Base-by-base conservation (phyloP, 2,113 vertebrate genomes). In the Rhadina sibilatrix region DNA sequence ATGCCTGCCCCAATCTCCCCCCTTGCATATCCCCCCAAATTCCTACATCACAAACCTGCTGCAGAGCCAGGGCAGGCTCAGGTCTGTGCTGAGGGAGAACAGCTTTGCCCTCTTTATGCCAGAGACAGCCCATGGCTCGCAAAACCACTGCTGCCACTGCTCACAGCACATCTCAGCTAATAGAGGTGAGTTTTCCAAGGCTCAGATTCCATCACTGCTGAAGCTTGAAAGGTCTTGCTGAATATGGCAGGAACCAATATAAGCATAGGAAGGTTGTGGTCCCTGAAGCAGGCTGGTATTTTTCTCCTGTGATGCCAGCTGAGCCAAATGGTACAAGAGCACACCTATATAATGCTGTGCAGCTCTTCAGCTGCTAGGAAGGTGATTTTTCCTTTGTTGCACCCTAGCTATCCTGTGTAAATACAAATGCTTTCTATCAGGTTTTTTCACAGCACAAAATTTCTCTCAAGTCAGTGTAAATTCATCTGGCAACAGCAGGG, bases 71-170 rank as follows among this genome's bases (percentile, higher is more conserved):
- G 25, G 6, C 0, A 2, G n/a, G 37, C 44, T 59, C 22, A 6
- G 47, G 6, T 38, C 42, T n/a, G 11, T 1, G 4, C 35, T 10
- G 15, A 15, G 2, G 30, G 61, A 68, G 30, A 76, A 4, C 15
- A 0, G 2, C 7, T 27, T 56, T 1, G 0, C 20, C 22, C 3
- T 10, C 24, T 52, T 47, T 10, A 40, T 6, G 3, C 28, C 56
- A 40, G 19, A 65, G 28, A 8, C 10, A 42, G 31, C 12, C 25
- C 0, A 0, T 8, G 28, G 64, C 22, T 37, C 27, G 6, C 64
- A 60, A 30, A 72, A 16, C 2, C 2, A 0, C 63, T 10, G 9
- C 9, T 54, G 22, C 14, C 18, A 3, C 61, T 42, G 52, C 46
- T 35, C 40, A 14, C 23, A 53, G 30, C 38, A 44, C 13, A 9